A percentile compares a stretch with the other conserved stretches of the same genome.
Conservation (phyloP, 2,797 vertebrate species). For the Huso huso region DNA sequence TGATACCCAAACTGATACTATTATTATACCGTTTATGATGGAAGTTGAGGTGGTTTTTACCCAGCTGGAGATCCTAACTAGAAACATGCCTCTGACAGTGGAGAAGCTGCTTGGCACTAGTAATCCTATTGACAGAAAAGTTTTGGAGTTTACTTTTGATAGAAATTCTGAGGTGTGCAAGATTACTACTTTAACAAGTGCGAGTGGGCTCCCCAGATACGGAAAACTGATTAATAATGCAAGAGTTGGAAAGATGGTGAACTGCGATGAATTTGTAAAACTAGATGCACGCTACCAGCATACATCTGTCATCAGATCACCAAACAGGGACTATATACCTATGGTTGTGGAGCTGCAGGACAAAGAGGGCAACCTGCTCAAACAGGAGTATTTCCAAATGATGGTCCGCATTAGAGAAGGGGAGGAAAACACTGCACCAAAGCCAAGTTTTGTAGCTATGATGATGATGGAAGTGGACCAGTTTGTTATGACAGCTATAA, state of each 20-base stretch:
- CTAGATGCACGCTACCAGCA: constrained; percentile 80
- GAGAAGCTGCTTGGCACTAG: constrained; percentile 79
- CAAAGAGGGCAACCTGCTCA: constrained; percentile 69
- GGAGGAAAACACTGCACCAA: constrained; percentile 77
- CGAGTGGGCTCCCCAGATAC: constrained; percentile 74
- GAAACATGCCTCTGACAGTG: constrained; percentile 82
- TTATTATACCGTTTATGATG: constrained; percentile 85
- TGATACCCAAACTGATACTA: constrained; percentile 74
- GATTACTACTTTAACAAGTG: constrained; percentile 60
- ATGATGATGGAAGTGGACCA: constrained; percentile 98
- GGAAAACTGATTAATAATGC: constrained; percentile 70
- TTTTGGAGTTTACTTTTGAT: constrained; percentile 80
- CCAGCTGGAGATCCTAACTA: constrained; percentile 84
- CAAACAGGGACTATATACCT: constrained; percentile 86
- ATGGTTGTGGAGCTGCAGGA: constrained; percentile 84
- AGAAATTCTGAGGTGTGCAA: constrained; percentile 69
- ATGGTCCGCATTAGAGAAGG: constrained; percentile 81
- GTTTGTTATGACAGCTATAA: constrained; percentile 92
- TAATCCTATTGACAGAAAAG: constrained; percentile 73
- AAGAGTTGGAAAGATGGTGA: constrained; percentile 58
- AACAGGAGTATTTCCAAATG: constrained; percentile 90
- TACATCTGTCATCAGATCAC: constrained; percentile 72
- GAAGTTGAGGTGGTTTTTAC: constrained; percentile 90
- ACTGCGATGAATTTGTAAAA: constrained; percentile 76
- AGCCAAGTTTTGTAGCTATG: constrained; percentile 91